Conservation (phyloP, 2,888 invertebrate species). For the Rotaria sp. region DNA sequence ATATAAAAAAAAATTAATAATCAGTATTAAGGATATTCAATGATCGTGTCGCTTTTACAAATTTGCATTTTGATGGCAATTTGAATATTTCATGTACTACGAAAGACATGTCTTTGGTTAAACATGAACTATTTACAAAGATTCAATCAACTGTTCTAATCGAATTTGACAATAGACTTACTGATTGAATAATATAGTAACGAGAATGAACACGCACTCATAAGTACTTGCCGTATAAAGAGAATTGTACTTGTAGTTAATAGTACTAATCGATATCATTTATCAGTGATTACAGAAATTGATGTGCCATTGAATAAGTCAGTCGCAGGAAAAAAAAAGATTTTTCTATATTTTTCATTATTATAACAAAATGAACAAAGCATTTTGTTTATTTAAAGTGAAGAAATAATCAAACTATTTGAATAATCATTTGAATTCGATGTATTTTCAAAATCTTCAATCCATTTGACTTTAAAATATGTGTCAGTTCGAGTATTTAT, state of each 20-base stretch:
- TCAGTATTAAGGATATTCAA: neutral
- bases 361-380: too few species aligned
- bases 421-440: too few species aligned
- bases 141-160: neutral
- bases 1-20: too few species aligned
- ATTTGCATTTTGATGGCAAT: neutral
- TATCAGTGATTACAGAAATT: neutral
- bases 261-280: constrained; percentile 6
- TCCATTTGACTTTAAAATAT: too few species aligned
- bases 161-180: neutral
- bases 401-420: too few species aligned
- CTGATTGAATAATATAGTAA: neutral
- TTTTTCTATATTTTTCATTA: too few species aligned
- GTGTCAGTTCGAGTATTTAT: too few species aligned
- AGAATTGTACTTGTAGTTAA: neutral
- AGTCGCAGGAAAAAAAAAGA: too few species aligned
- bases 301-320: neutral
- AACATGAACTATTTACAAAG: neutral
- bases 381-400: too few species aligned
- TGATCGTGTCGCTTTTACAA: neutral
- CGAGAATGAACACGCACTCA: neutral
- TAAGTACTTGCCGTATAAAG: neutral
- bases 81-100: neutral
- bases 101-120: too few species aligned
- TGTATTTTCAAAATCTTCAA: too few species aligned